Percentiles rank a stretch among this genome's conserved stretches.
phyloP scores from a whole-genome alignment of 2,113 vertebrate species.

The Gymnorhina tibicen region DNA sequence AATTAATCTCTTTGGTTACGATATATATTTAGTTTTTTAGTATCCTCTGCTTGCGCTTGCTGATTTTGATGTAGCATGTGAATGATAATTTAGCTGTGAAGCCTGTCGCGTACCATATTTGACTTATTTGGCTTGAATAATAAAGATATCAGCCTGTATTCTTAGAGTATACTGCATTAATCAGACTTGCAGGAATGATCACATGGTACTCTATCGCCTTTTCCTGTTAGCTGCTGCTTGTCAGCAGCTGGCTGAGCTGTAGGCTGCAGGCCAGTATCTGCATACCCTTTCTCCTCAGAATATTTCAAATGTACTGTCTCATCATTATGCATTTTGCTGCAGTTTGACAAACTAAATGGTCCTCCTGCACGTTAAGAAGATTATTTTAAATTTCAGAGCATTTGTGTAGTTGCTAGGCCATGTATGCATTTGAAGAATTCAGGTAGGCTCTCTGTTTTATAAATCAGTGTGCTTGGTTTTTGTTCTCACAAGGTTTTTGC shows the following conservation, averaged over 20 bases:
- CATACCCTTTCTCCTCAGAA: constrained; percentile 74
- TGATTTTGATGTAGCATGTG: background rate
- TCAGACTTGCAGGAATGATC: constrained; percentile 85
- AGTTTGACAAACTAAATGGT: constrained; percentile 73
- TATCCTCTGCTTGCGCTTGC: background rate
- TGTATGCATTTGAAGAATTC: constrained; percentile 87
- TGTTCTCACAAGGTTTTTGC: constrained; percentile 75
- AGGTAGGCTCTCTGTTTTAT: constrained; percentile 77
- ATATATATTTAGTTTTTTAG: background rate
- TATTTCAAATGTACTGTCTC: constrained; percentile 68
- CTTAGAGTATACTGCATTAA: constrained; percentile 78
- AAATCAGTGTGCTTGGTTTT: constrained; percentile 65
- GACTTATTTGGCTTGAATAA: constrained; percentile 60
- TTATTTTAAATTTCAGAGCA: constrained; percentile 59
- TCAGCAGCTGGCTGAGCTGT: constrained; percentile 81
- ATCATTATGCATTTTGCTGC: constrained; percentile 67
- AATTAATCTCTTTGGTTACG: background rate
- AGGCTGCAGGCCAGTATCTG: constrained; percentile 80
- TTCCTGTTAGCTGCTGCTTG: constrained; percentile 75
- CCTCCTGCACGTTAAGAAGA: constrained; percentile 61
- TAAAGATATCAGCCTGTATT: constrained; percentile 74
- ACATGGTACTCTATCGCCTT: constrained; percentile 82
- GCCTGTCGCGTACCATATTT: background rate
- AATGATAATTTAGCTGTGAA: constrained; percentile 11
- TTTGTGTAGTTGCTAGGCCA: constrained; percentile 74